Conservation (phyloP, 2,888 invertebrate genomes). For the Dolichopus griseipennis region DNA sequence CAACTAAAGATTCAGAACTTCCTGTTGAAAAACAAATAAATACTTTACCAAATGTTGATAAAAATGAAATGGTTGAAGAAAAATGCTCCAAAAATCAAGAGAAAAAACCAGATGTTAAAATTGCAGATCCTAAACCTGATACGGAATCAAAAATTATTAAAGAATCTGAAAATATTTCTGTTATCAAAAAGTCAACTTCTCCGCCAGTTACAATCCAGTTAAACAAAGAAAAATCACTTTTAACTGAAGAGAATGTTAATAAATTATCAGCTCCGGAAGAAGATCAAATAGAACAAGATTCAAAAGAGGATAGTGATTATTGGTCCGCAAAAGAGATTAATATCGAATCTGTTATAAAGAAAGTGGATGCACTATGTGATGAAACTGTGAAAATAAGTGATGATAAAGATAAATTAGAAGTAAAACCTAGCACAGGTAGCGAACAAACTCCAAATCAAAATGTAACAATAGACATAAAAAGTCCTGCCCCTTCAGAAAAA, state of each 20-base stretch:
- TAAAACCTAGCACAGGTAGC: conserved; percentile 28
- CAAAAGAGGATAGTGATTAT: conserved; percentile 62
- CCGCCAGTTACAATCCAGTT: conserved; percentile 18
- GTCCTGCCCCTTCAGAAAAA: neutral
- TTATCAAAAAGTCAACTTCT: conserved; percentile 17
- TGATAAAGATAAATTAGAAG: conserved; percentile 26
- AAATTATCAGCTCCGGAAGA: conserved; percentile 35
- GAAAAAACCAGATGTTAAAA: neutral
- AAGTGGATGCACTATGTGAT: conserved; percentile 56
- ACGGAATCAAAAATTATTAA: neutral
- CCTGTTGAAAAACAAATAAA: neutral
- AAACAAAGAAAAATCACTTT: conserved; percentile 24
- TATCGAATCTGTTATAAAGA: conserved; percentile 73
- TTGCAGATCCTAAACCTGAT: neutral
- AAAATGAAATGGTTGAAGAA: neutral
- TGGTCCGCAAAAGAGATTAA: conserved; percentile 74
- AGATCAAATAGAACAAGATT: conserved; percentile 46
- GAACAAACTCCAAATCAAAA: conserved; percentile 24
- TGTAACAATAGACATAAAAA: neutral
- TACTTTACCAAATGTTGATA: neutral
- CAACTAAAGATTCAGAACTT: neutral
- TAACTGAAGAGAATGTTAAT: conserved; percentile 37
- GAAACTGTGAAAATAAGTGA: conserved; percentile 32
- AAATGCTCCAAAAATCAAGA: neutral
- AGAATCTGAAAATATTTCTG: conserved; percentile 15